Percentiles rank a stretch among this genome's conserved stretches.
Conservation (phyloP, 2,113 vertebrate species). For the Eonycteris spelaea region DNA sequence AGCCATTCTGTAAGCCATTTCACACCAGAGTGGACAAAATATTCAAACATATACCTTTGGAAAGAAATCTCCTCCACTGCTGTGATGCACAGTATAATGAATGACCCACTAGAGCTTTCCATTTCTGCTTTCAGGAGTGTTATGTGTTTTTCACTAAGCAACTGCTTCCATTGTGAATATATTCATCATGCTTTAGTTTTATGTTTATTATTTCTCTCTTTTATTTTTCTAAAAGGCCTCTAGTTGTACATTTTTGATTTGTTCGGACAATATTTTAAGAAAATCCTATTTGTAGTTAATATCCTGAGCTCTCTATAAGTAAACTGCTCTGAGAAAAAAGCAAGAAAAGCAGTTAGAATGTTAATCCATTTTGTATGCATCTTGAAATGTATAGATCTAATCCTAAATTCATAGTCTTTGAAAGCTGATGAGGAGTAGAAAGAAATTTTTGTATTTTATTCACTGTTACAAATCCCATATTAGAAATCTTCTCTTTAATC, state of each 20-base stretch:
- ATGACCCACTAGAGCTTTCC: not conserved
- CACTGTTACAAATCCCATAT: constrained; percentile 55
- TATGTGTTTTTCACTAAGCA: not conserved
- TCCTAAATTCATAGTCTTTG: constrained; percentile 9
- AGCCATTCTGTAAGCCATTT: constrained; percentile 58
- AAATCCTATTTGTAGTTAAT: not conserved
- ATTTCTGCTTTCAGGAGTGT: not conserved
- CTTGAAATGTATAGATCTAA: constrained; percentile 56
- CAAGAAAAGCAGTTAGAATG: not conserved
- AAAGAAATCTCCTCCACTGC: not conserved
- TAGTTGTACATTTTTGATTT: not conserved
- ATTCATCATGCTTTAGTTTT: not conserved
- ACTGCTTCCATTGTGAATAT: not conserved
- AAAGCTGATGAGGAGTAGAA: constrained; percentile 39
- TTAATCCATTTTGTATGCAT: constrained; percentile 67
- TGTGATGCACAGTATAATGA: not conserved
- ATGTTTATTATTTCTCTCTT: not conserved
- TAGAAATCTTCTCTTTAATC: constrained; percentile 41
- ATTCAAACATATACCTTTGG: constrained; percentile 42
- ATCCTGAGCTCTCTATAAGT: not conserved
- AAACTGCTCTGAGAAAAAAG: not conserved
- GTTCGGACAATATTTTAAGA: not conserved
- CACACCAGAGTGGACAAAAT: constrained; percentile 61
- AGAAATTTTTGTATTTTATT: constrained; percentile 49
- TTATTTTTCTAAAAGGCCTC: not conserved